Base-by-base conservation (phyloP, 2,888 invertebrate genomes). In the Rhingia campestris region DNA sequence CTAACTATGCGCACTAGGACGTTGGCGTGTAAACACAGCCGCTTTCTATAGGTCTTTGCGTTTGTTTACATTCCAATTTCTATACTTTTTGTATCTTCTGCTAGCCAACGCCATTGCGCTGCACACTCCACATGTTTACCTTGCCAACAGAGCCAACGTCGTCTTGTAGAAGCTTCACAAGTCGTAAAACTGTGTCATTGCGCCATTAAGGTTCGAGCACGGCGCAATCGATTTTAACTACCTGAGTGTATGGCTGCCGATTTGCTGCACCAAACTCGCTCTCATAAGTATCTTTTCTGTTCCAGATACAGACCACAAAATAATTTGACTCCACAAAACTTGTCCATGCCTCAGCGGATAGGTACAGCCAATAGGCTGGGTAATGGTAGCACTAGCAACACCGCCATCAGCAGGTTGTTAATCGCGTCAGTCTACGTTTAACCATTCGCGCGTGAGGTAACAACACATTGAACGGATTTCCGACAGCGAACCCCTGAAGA, bases 401-500 rank as follows among this genome's bases (percentile, higher is more conserved):
- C 53, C 73, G 66, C 47, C 61, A 81, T 63, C 43, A 6, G 33
- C 59, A 41, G 41, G 14, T 43, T 63, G 54, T 53, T 56, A 33
- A 80, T 32, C 41, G n/a, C 69, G 35, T 63, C 77, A 82, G 82
- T 82, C 77, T 73, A 56, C 41, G 41, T 47, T 63, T n/a, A 79
- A 58, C 79, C 79, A 79, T 67, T 73, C 82, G 73, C 79, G 79
- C 67, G 82, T 79, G 63, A 69, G 82, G 82, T 82, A 74, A 79
- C 67, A 69, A 7, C 7, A 35, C 41, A 51, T 53, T n/a, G 45
- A 63, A 66, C 33, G 22, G 37, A 69, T 43, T 82, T 73, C 77
- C 82, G 63, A 54, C 63, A 58, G 14, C 6, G 35, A n/a, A 43
- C 37, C n/a, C n/a, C 12, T 22, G 12, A 49, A 51, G 45, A 47